phyloP scores from a whole-genome alignment of 1,140 invertebrate species.

The Bactericera cockerelli region DNA sequence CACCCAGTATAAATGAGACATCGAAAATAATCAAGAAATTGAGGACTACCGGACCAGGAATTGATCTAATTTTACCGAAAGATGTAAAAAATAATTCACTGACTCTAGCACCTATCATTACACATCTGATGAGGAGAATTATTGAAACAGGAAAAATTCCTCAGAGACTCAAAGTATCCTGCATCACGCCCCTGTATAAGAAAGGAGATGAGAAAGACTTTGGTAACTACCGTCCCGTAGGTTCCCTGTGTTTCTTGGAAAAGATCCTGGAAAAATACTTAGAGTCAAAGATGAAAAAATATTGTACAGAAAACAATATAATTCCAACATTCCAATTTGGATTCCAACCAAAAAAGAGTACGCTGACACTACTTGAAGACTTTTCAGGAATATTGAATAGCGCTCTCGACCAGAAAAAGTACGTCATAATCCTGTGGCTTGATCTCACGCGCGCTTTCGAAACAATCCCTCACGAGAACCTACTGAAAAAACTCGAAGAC shows the following conservation, averaged over 20 bases:
- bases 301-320: not conserved
- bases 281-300: not conserved
- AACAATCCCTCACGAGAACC: not conserved
- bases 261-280: not conserved
- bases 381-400: no score
- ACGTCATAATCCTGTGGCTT: not conserved
- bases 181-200: not conserved
- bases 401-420: not conserved
- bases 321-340: not conserved
- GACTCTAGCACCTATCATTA: not conserved
- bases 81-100: not conserved
- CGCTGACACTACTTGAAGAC: not conserved
- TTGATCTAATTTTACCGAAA: not conserved
- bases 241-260: not conserved
- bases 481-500: not conserved
- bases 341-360: no score
- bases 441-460: not conserved
- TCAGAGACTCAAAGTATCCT: not conserved
- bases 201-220: not conserved
- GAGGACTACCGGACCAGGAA: not conserved
- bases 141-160: not conserved
- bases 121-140: not conserved
- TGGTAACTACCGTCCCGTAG: no score
- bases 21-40: not conserved
- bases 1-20: not conserved